phyloP scores from a whole-genome alignment of 2,888 invertebrate genomes.

The Lasioglossum morio region DNA sequence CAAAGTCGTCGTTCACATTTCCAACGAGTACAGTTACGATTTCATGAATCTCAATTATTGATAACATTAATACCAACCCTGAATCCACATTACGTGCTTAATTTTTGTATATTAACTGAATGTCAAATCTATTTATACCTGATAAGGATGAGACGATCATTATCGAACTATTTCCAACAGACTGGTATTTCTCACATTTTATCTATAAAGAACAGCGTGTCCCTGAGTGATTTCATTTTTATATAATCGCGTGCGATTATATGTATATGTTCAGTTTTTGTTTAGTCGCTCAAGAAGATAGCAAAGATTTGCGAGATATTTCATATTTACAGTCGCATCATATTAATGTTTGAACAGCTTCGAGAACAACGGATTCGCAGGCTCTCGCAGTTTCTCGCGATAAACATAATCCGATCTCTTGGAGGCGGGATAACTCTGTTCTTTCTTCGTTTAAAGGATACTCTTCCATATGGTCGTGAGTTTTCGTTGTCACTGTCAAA shows the following conservation, averaged over 20 bases:
- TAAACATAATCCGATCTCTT: constrained; percentile 49
- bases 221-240: background rate
- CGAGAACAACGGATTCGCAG: constrained; percentile 46
- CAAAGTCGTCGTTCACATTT: constrained; percentile 8
- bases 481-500: constrained; percentile 16
- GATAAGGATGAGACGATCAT: constrained; percentile 35
- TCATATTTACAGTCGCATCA: background rate
- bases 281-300: background rate
- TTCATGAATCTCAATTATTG: constrained; percentile 6
- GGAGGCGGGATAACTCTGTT: constrained; percentile 40
- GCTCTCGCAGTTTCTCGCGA: constrained; percentile 46
- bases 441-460: constrained; percentile 31
- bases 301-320: background rate
- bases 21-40: background rate
- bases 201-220: background rate
- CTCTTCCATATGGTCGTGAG: constrained; percentile 15
- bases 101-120: background rate
- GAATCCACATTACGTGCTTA: background rate
- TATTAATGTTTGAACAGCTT: constrained; percentile 34
- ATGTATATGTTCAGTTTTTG: no score
- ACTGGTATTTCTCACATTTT: background rate
- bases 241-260: background rate
- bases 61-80: constrained; percentile 25
- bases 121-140: background rate
- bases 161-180: background rate